phyloP scores from a whole-genome alignment of 2,113 vertebrate species.

The Scytalopus superciliaris region DNA sequence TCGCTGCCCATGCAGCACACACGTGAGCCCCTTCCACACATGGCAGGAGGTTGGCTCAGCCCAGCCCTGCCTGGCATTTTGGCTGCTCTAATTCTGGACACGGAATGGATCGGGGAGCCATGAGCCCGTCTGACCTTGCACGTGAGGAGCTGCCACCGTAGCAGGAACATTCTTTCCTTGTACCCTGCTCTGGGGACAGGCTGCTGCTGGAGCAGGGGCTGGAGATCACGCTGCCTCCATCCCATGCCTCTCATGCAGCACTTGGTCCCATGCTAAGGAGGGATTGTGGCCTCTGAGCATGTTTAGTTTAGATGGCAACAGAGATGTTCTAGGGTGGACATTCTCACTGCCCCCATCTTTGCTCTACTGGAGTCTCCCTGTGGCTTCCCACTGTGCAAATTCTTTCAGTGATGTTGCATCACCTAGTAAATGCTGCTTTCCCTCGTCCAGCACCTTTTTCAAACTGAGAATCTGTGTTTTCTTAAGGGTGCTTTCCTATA shows the following conservation, averaged over 20 bases:
- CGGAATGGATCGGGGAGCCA: rapidly evolving
- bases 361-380: neutral
- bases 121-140: neutral
- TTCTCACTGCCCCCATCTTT: neutral
- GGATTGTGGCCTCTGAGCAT: neutral
- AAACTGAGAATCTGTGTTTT: neutral
- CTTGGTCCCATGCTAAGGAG: neutral
- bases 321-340: rapidly evolving
- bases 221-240: neutral
- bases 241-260: neutral
- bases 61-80: slow-evolving; percentile 29
- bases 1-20: neutral
- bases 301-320: neutral
- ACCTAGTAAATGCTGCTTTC: neutral
- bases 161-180: neutral
- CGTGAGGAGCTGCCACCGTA: neutral
- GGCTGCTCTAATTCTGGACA: slow-evolving; percentile 7
- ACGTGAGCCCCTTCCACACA: neutral
- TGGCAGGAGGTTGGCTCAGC: neutral
- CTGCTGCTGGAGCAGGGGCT: neutral
- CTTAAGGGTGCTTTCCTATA: neutral
- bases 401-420: neutral
- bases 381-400: neutral
- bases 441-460: neutral
- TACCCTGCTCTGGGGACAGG: neutral